These are phyloP conservation scores for Pollimyrus isidori DNA, from an alignment of 2,113 vertebrate species.

Conservation along the genomic window DNA sequence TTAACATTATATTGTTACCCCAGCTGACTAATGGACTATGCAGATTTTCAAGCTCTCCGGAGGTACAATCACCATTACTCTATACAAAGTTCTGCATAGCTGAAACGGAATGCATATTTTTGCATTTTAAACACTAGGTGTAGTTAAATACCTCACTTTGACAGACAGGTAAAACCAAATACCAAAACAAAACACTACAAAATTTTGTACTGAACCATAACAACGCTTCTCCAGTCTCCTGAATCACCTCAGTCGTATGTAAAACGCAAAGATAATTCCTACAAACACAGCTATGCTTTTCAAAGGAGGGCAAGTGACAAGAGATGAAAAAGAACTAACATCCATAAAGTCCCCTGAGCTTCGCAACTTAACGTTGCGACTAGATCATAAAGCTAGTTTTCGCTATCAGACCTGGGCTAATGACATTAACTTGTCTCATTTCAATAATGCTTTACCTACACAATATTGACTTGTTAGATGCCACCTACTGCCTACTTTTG, in stretches of 20 bases:
- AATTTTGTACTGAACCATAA: background rate
- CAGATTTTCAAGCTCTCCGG: background rate
- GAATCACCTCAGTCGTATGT: background rate
- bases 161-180: background rate
- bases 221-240: background rate
- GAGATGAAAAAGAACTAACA: background rate
- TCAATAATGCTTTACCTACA: background rate
- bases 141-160: background rate
- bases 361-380: background rate
- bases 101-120: background rate
- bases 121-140: background rate
- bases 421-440: background rate
- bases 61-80: background rate
- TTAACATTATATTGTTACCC: background rate
- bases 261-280: background rate
- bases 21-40: background rate
- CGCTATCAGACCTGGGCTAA: background rate
- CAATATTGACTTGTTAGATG: background rate
- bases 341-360: background rate
- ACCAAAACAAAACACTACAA: background rate
- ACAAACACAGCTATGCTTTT: background rate
- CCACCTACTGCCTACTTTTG: background rate
- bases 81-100: background rate
- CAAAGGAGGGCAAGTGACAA: background rate
- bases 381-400: background rate